Percentiles rank a stretch among this genome's conserved stretches.
These are phyloP conservation scores for Pteropus alecto DNA, from an alignment of 2,113 vertebrate genomes.

Conservation along the genomic window DNA sequence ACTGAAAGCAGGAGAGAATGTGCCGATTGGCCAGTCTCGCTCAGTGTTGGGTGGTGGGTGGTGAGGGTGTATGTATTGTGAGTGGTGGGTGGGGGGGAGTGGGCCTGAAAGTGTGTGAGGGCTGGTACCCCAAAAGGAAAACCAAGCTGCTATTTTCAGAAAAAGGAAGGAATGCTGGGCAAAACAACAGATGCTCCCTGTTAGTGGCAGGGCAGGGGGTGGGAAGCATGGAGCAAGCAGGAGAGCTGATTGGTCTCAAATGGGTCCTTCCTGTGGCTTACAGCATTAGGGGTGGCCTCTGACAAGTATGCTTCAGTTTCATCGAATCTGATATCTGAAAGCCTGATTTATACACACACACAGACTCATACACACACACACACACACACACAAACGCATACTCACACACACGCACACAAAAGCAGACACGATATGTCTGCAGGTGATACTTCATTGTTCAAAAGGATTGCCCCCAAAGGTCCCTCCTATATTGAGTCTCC, in stretches of 20 bases:
- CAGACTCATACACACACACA: fast-evolving
- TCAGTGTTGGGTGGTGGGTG: neutral
- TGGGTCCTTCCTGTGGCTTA: neutral
- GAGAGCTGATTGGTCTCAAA: neutral
- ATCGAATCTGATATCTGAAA: neutral
- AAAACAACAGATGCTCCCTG: neutral
- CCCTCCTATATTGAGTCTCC: neutral
- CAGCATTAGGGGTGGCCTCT: neutral
- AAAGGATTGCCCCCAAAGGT: neutral
- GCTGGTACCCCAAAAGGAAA: neutral
- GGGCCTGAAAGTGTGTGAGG: neutral
- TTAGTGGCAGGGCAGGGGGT: neutral
- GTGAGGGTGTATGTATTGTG: fast-evolving
- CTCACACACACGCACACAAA: no score
- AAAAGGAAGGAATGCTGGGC: neutral
- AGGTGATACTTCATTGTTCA: neutral
- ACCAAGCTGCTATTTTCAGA: neutral
- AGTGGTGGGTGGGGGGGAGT: no score
- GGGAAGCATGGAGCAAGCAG: neutral
- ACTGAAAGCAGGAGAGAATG: neutral
- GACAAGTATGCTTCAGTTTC: fast-evolving
- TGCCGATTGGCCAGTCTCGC: neutral
- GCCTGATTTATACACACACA: fast-evolving
- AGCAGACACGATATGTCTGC: no score
- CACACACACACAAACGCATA: no score